phyloP scores from a whole-genome alignment of 2,113 vertebrate genomes.

The Eolophus roseicapilla region DNA sequence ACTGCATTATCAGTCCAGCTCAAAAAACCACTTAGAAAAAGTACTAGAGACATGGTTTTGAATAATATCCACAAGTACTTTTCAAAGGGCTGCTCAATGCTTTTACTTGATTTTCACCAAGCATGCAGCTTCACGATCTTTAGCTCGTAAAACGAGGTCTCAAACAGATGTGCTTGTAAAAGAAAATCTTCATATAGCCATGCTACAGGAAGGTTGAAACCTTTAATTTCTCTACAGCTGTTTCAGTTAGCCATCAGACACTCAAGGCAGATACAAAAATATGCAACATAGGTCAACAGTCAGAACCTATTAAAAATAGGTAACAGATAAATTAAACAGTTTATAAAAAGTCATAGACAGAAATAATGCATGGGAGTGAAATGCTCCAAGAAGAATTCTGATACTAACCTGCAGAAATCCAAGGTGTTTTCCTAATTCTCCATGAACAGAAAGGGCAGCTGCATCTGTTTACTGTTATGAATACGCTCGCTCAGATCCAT shows the following conservation, averaged over 20 bases:
- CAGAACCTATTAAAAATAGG: background rate
- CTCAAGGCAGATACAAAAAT: background rate
- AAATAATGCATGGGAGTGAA: background rate
- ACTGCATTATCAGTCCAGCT: background rate
- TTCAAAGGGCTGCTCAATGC: background rate
- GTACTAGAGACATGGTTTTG: background rate
- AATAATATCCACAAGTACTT: background rate
- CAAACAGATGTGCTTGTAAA: background rate
- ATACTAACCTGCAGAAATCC: slow-evolving; percentile 15
- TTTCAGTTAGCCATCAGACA: background rate
- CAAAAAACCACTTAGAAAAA: background rate
- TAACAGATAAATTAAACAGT: background rate
- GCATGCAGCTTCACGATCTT: background rate
- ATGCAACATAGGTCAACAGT: background rate
- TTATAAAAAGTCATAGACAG: background rate
- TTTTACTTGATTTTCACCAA: background rate
- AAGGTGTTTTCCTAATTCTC: background rate
- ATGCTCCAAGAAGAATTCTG: background rate
- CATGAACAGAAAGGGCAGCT: background rate
- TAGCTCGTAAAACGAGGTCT: background rate
- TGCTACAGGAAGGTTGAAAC: background rate
- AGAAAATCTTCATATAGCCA: background rate
- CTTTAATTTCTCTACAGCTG: background rate
- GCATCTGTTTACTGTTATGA: background rate
- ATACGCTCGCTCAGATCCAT: background rate